Base-by-base conservation (phyloP, 2,888 invertebrate species). In the Hyalella azteca region DNA sequence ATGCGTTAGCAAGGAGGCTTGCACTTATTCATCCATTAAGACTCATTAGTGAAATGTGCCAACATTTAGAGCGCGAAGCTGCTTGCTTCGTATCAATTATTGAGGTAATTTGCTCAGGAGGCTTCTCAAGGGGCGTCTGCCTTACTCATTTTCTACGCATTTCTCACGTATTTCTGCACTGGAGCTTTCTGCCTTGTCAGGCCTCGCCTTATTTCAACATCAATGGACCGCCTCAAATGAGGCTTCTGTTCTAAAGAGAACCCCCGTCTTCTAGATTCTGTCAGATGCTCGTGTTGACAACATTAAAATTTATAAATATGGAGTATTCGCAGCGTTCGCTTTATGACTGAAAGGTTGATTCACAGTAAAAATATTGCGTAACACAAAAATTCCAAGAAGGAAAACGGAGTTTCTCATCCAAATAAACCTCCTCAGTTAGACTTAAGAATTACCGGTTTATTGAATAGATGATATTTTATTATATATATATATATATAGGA, bases 61-160 rank as follows among this genome's bases (percentile, higher is more conserved):
- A 45, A 75, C 40, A 45, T 75, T 75, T 45, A 26, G 75, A 41
- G 40, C 22, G 45, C 45, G 45, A 41, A 75, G 41, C 41, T 75
- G 41, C 75, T 75, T 75, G 75, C 75, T 45, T 75, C 75, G 45
- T 75, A 75, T 75, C 75, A 75, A 75, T 75, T 75, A 75, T 75
- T 75, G 41, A 75, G 75, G 75, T 75, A 75, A 75, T 75, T 75
- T 75, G 75, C 36, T 75, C 75, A 26, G 41, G 26, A 75, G 45
- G 75, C 41, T 45, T 75, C 75, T 75, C 40, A 75, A 75, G 45
- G 75, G 75, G 32, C n/a, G n/a, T n/a, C 29, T 41, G 66, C 66
- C 36, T 66, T 36, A 36, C 66, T 66, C 32, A 66, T 66, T 75
- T 41, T 75, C 75, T 45, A 29, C 39, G 45, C 75, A 75, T 75